A percentile compares a stretch with the other conserved stretches of the same genome.
phyloP scores from a whole-genome alignment of 1,140 invertebrate genomes.

The Lepidurus apus region DNA sequence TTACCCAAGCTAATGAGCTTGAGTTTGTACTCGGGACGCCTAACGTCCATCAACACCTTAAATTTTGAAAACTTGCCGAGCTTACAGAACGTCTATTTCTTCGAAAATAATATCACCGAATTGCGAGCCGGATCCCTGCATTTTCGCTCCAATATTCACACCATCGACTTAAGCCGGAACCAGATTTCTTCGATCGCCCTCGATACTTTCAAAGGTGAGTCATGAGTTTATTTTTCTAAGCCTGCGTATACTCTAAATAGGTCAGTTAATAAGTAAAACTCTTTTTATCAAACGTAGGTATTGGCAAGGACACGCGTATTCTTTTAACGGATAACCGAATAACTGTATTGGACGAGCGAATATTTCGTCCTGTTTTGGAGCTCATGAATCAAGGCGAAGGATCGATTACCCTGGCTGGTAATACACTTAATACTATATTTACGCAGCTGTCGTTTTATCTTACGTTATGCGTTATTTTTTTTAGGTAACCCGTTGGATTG shows the following conservation, averaged over 20 bases:
- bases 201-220: neutral
- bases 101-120: constrained; percentile 20
- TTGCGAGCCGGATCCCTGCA: constrained; percentile 24
- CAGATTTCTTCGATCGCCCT: neutral
- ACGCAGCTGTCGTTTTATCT: no score
- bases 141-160: constrained; percentile 22
- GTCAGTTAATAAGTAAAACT: neutral
- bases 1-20: constrained; percentile 24
- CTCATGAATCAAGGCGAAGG: constrained; percentile 8
- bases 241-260: neutral
- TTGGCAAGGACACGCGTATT: neutral
- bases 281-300: neutral
- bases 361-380: constrained; percentile 15
- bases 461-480: neutral
- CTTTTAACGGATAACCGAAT: constrained; percentile 1
- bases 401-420: neutral
- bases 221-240: neutral
- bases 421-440: no score
- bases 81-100: constrained; percentile 28
- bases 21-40: constrained; percentile 22
- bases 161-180: constrained; percentile 26
- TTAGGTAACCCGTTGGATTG: constrained; percentile 18
- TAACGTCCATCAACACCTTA: neutral
- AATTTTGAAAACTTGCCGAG: constrained; percentile 26
- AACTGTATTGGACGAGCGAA: neutral